phyloP scores from a whole-genome alignment of 2,888 invertebrate genomes.

The Lithophane leautieri region DNA sequence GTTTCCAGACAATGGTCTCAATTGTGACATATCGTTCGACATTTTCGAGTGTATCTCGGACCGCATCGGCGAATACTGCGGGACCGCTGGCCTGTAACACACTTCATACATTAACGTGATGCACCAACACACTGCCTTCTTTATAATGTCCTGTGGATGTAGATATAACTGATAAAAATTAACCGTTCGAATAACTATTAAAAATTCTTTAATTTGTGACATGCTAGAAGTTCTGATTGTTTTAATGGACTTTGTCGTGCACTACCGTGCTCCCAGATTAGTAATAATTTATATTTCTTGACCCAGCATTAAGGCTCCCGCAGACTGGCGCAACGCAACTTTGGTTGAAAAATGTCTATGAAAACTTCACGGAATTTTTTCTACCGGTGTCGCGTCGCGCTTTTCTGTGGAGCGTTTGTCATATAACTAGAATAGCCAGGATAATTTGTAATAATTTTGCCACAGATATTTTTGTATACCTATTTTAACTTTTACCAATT shows the following conservation, averaged over 20 bases:
- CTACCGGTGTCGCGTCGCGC: too few relatives aligned
- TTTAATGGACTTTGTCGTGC: not conserved
- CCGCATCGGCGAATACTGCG: constrained; percentile 93
- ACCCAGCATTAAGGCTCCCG: not conserved
- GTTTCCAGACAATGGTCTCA: constrained; percentile 92
- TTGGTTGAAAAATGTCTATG: too few relatives aligned
- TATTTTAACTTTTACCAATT: not conserved
- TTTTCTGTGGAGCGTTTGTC: not conserved
- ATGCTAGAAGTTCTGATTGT: not conserved
- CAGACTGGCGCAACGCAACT: too few relatives aligned
- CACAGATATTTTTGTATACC: not conserved
- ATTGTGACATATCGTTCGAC: constrained; percentile 94
- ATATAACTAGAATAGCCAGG: not conserved
- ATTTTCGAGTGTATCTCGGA: constrained; percentile 95
- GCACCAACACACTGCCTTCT: constrained; percentile 23
- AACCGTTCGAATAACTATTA: constrained; percentile 34
- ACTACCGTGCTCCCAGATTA: not conserved
- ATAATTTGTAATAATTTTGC: not conserved
- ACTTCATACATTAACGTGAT: not conserved
- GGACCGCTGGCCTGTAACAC: constrained; percentile 85
- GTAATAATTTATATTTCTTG: not conserved
- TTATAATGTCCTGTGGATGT: constrained; percentile 24
- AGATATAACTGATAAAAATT: constrained; percentile 38
- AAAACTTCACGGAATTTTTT: too few relatives aligned
- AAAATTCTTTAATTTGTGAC: constrained; percentile 16